Conservation (phyloP, 2,113 vertebrate genomes). For the Cathartes aura region DNA sequence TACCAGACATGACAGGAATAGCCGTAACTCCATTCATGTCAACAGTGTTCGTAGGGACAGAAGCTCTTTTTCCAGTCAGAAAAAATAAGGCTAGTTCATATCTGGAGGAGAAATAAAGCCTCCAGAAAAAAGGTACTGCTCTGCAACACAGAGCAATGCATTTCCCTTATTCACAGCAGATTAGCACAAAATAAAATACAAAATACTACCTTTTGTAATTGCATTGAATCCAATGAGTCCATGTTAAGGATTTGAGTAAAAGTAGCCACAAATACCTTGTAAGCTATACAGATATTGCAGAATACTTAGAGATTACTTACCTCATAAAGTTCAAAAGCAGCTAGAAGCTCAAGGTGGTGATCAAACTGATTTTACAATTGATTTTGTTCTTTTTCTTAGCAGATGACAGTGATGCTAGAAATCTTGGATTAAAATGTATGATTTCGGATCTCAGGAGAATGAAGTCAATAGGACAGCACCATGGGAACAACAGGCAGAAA, state of each 20-base stretch:
- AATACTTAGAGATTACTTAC: conserved; percentile 29
- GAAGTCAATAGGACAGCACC: neutral
- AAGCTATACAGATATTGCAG: neutral
- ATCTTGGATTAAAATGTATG: neutral
- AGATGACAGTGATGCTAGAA: neutral
- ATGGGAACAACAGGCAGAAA: neutral
- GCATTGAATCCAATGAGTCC: neutral
- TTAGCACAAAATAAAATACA: conserved; percentile 1
- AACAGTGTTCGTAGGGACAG: neutral
- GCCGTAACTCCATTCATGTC: neutral
- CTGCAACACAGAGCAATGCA: neutral
- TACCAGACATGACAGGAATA: conserved; percentile 41
- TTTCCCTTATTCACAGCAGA: neutral
- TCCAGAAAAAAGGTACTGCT: neutral
- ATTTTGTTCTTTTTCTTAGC: neutral
- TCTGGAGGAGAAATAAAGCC: conserved; percentile 19
- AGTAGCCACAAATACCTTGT: conserved; percentile 34
- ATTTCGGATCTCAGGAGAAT: neutral
- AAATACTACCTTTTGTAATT: neutral
- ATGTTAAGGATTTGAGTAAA: conserved; percentile 4
- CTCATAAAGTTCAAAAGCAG: conserved; percentile 34
- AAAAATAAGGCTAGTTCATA: conserved; percentile 28
- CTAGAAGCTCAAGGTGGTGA: neutral
- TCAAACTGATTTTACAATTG: conserved; percentile 21
- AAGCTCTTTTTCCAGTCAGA: conserved; percentile 22